Evolutionary conservation across 2,113 vertebrate genomes (phyloP), one percentile per base, ranked within the genome.

Genomic region (Irena cyanogastra): DNA sequence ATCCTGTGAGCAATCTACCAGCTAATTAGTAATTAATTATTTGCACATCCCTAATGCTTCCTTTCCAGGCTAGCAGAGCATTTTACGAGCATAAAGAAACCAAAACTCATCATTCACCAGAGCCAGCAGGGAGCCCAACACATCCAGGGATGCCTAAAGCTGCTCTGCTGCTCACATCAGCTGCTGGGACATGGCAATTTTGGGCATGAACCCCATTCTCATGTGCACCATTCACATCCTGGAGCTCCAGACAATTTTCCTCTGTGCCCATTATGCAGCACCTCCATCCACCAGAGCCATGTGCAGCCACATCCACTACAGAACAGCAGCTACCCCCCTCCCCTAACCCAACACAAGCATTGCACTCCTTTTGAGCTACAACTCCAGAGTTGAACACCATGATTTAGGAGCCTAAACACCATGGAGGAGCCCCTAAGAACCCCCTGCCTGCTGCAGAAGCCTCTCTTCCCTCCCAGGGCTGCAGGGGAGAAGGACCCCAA

Each of bases 11-110:
- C 52, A 72, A n/a, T 31, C 66, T 49, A 76, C 63, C 54, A 39
- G 28, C 28, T 83, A 90, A 88, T 93, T 87, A 87, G 53, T 53
- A 85, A 97, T 78, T 96, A 94, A 84, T 90, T 76, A 56, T 65
- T 83, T 85, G 85, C 78, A 80, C 70, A 76, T 72, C 70, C 68
- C 66, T 61, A 85, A 83, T 45, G n/a, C 63, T 83, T 82, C 66
- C 49, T 82, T 88, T 92, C 75, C 66, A 61, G 44, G 45, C 88
- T 41, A 89, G 54, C 42, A 70, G 87, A 89, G 87, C 87, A 16
- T 85, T 91, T 96, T 35, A 93, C 1, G 24, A 91, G 78, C 20
- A 1, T n/a, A 52, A 87, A 80, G 54, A 41, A 77, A 45, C 44
- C 26, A 71, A 42, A 61, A 4, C 52, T 82, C 35, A 3, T 24